phyloP scores from a whole-genome alignment of 2,888 invertebrate genomes.

The Melanchra persicariae region DNA sequence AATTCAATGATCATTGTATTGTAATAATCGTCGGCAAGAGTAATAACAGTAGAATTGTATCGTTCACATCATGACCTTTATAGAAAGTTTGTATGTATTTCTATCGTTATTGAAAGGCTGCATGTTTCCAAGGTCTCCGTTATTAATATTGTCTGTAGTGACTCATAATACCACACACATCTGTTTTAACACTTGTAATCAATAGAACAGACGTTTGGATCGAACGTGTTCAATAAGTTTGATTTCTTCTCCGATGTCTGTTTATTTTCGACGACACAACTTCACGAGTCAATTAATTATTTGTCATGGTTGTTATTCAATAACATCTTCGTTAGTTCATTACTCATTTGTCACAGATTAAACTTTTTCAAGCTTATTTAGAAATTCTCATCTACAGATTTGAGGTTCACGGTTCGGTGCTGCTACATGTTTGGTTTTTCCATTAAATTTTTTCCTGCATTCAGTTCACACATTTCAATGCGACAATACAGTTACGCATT shows the following conservation, averaged over 20 bases:
- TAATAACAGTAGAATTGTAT: conserved; percentile 30
- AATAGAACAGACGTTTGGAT: conserved; percentile 46
- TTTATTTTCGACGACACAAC: conserved; percentile 40
- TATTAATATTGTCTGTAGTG: conserved; percentile 38
- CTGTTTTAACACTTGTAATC: conserved; percentile 48
- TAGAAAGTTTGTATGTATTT: conserved; percentile 47
- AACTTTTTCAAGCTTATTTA: conserved; percentile 21
- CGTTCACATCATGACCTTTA: conserved; percentile 37
- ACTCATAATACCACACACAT: conserved; percentile 38
- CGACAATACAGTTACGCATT: conserved; percentile 64
- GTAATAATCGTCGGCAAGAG: conserved; percentile 53
- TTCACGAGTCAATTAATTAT: conserved; percentile 41
- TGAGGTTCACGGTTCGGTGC: conserved; percentile 16
- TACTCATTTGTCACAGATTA: conserved; percentile 46
- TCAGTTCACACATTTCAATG: conserved; percentile 61
- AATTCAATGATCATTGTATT: conserved; percentile 64
- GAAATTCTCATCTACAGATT: conserved; percentile 10
- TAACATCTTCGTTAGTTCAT: conserved; percentile 37
- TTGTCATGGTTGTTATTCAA: conserved; percentile 34
- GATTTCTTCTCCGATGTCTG: conserved; percentile 40
- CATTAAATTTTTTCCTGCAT: conserved; percentile 48
- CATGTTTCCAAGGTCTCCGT: conserved; percentile 32
- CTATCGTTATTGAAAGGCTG: conserved; percentile 26
- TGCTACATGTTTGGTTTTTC: conserved; percentile 11
- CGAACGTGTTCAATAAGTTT: conserved; percentile 26